Conservation (phyloP, 2,888 invertebrate species). For the Latheticus oryzae region DNA sequence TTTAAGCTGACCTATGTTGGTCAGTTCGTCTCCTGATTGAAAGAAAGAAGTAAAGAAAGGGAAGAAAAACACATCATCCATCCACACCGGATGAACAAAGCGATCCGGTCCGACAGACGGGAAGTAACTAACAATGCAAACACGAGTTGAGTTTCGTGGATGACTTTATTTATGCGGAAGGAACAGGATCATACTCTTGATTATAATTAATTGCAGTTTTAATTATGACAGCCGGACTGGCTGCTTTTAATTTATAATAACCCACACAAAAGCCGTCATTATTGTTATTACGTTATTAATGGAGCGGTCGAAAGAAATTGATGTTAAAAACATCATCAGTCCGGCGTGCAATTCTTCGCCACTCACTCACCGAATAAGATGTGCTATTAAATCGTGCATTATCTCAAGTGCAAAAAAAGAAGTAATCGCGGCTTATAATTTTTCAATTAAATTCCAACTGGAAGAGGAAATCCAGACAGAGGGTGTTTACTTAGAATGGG, state of each 20-base stretch:
- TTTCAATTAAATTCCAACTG: too few relatives aligned
- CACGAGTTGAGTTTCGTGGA: slow-evolving; percentile 28
- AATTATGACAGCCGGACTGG: slow-evolving; percentile 42
- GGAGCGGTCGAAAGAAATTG: slow-evolving; percentile 9
- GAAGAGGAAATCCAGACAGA: slow-evolving; percentile 9
- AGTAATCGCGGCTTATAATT: too few relatives aligned
- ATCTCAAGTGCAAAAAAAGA: neutral
- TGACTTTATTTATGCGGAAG: slow-evolving; percentile 36
- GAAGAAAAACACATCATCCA: slow-evolving; percentile 19
- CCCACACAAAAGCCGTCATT: slow-evolving; percentile 19
- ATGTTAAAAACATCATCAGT: slow-evolving; percentile 8
- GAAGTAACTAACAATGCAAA: slow-evolving; percentile 35
- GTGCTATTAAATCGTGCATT: slow-evolving; percentile 5
- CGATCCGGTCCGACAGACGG: slow-evolving; percentile 33
- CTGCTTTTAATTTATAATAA: slow-evolving; percentile 34
- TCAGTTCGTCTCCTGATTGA: slow-evolving; percentile 7
- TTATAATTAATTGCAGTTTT: slow-evolving; percentile 42
- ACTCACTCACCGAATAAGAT: too few relatives aligned
- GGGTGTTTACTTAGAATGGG: slow-evolving; percentile 29
- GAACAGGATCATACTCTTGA: slow-evolving; percentile 36
- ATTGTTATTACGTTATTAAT: slow-evolving; percentile 26
- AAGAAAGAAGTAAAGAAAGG: slow-evolving; percentile 7
- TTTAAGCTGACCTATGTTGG: too few relatives aligned
- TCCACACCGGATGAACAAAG: slow-evolving; percentile 36
- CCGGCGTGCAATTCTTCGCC: too few relatives aligned